Percentiles rank a stretch among this genome's conserved stretches.
Conservation (phyloP, 2,797 vertebrate genomes). For the Sebastolobus alascanus region DNA sequence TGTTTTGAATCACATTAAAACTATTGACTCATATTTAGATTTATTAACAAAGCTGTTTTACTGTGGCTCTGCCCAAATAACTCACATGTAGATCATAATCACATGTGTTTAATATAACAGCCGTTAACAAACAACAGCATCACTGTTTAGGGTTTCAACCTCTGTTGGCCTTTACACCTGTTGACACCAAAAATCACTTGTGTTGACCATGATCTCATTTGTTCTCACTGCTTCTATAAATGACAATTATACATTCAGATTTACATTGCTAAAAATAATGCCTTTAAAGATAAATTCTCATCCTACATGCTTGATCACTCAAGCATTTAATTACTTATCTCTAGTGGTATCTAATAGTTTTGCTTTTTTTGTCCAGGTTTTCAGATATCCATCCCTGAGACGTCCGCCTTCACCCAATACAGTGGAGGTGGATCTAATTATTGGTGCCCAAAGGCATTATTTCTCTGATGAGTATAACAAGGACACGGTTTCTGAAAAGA, state of each 20-base stretch:
- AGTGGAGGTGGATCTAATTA: background rate
- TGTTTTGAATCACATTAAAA: conserved; percentile 11
- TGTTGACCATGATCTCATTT: background rate
- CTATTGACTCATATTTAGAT: conserved; percentile 10
- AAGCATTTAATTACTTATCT: too few species aligned
- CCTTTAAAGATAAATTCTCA: too few species aligned
- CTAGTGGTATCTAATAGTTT: too few species aligned
- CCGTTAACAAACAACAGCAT: background rate
- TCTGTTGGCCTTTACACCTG: background rate
- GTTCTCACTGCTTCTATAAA: background rate
- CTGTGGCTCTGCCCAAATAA: background rate
- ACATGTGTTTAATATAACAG: background rate
- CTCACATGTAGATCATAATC: background rate
- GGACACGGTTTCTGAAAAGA: background rate
- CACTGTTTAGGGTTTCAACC: background rate
- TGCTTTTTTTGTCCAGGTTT: background rate
- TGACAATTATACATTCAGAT: too few species aligned
- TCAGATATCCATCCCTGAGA: background rate
- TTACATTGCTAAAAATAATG: too few species aligned
- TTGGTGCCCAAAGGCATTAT: background rate
- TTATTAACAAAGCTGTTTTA: background rate
- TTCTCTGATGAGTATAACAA: background rate
- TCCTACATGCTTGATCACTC: too few species aligned
- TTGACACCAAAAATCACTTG: too few species aligned
- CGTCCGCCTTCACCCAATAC: background rate